Percentiles rank a stretch among this genome's conserved stretches.
phyloP scores from a whole-genome alignment of 2,888 invertebrate genomes.

The Sylvicola fuscatus region DNA sequence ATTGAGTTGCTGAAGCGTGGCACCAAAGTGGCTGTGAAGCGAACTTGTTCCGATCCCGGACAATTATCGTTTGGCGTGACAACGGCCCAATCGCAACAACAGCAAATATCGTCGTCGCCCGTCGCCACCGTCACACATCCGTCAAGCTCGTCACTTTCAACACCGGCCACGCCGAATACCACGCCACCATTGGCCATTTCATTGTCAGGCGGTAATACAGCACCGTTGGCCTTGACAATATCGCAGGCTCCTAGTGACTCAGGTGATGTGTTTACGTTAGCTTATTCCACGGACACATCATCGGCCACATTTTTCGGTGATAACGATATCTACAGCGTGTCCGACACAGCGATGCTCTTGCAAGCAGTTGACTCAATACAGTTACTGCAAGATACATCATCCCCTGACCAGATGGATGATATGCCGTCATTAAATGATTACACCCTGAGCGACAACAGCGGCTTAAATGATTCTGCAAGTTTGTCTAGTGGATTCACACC shows the following conservation, averaged over 20 bases:
- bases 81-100: slow-evolving; percentile 11
- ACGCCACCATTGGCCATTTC: slow-evolving; percentile 15
- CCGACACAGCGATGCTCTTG: slow-evolving; percentile 42
- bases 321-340: slow-evolving; percentile 59
- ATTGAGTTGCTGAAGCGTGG: slow-evolving; percentile 59
- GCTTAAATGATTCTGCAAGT: slow-evolving; percentile 4
- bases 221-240: slow-evolving; percentile 22
- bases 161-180: slow-evolving; percentile 33
- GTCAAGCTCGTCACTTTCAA: slow-evolving; percentile 9
- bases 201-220: slow-evolving; percentile 13
- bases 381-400: slow-evolving; percentile 38
- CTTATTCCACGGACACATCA: slow-evolving; percentile 35
- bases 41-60: slow-evolving; percentile 39
- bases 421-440: slow-evolving; percentile 40
- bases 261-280: slow-evolving; percentile 36
- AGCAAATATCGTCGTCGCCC: slow-evolving; percentile 4
- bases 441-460: slow-evolving; percentile 26
- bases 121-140: slow-evolving; percentile 7
- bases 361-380: slow-evolving; percentile 45
- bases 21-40: slow-evolving; percentile 47
- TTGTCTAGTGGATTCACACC: slow-evolving; percentile 8
- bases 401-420: slow-evolving; percentile 41
- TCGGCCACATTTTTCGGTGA: slow-evolving; percentile 37
- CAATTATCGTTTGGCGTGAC: slow-evolving; percentile 17
- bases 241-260: slow-evolving; percentile 21